Evolutionary conservation across 2,797 vertebrate species (phyloP).

Genomic region (Parauchenoglanis ngamensis): DNA sequence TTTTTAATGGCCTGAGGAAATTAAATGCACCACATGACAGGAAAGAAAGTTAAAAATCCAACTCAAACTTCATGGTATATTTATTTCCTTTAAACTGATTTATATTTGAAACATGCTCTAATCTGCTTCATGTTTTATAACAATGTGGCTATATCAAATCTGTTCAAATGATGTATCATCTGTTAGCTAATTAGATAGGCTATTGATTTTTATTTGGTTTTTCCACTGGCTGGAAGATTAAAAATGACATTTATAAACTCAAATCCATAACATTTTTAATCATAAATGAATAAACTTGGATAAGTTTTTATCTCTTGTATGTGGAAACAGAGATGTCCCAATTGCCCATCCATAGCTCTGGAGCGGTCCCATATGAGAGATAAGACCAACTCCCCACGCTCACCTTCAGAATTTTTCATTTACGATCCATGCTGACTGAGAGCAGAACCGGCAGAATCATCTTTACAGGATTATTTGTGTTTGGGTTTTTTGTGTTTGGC

Average conservation of each 20-base stretch:
- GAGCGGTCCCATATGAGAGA: conserved; percentile 60
- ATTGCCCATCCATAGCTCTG: conserved; percentile 27
- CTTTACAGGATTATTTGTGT: conserved; percentile 40
- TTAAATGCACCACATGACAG: not conserved
- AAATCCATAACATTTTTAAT: not conserved
- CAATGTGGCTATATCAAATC: not conserved
- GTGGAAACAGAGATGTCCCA: conserved; percentile 48
- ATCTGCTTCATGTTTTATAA: conserved; percentile 8
- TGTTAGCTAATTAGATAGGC: not conserved
- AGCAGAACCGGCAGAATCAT: conserved; percentile 26
- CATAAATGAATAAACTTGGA: not conserved
- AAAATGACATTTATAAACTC: not conserved
- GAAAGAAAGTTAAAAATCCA: conserved; percentile 1
- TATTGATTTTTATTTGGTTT: not conserved
- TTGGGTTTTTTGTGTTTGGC: conserved; percentile 30
- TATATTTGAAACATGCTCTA: not conserved
- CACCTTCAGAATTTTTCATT: conserved; percentile 43
- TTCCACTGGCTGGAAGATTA: not conserved
- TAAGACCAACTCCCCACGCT: conserved; percentile 48
- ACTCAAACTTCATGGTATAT: not conserved
- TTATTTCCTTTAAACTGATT: conserved; percentile 6
- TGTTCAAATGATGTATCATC: conserved; percentile 1
- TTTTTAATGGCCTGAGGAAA: not conserved
- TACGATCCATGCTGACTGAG: conserved; percentile 47
- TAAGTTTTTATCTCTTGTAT: conserved; percentile 11